These are phyloP conservation scores for Drosophila tropicalis DNA, from an alignment of 1,140 invertebrate genomes.

Conservation along the genomic window DNA sequence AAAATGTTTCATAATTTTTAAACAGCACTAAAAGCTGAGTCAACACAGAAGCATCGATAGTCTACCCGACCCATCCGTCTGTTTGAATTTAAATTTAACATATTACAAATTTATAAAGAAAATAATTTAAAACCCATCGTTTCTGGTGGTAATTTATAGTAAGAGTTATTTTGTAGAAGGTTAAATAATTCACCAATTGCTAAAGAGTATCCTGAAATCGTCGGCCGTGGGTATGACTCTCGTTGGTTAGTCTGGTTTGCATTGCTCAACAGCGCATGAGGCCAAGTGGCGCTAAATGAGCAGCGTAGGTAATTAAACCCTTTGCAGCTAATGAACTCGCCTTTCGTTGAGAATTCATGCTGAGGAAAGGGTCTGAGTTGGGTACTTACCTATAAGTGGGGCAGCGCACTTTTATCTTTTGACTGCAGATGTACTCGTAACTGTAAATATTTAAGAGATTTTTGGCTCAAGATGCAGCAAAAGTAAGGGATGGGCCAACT, in stretches of 20 bases:
- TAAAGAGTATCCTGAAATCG: neutral
- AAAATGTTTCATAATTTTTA: too few relatives aligned
- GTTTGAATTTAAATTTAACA: too few relatives aligned
- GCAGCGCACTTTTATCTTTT: conserved; percentile 70
- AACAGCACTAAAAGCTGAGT: too few relatives aligned
- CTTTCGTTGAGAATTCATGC: neutral
- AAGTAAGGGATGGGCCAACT: neutral
- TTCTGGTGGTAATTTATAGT: too few relatives aligned
- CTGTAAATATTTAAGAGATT: conserved; percentile 73
- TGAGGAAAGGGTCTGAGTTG: neutral
- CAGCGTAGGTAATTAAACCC: conserved; percentile 83
- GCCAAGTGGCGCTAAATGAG: conserved; percentile 83
- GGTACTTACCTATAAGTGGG: conserved; percentile 17
- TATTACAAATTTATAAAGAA: too few relatives aligned
- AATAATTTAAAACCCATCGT: too few relatives aligned
- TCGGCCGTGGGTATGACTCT: too few relatives aligned
- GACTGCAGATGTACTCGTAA: conserved; percentile 55
- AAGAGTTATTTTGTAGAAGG: too few relatives aligned
- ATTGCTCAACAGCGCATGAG: conserved; percentile 82
- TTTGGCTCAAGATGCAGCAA: conserved; percentile 29
- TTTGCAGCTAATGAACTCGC: conserved; percentile 82
- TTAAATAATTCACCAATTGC: too few relatives aligned
- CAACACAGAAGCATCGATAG: too few relatives aligned
- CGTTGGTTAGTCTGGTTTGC: conserved; percentile 76
- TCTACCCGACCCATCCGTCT: too few relatives aligned